These are phyloP conservation scores for Ursus arctos DNA, from an alignment of 2,113 vertebrate genomes.

Conservation along the genomic window DNA sequence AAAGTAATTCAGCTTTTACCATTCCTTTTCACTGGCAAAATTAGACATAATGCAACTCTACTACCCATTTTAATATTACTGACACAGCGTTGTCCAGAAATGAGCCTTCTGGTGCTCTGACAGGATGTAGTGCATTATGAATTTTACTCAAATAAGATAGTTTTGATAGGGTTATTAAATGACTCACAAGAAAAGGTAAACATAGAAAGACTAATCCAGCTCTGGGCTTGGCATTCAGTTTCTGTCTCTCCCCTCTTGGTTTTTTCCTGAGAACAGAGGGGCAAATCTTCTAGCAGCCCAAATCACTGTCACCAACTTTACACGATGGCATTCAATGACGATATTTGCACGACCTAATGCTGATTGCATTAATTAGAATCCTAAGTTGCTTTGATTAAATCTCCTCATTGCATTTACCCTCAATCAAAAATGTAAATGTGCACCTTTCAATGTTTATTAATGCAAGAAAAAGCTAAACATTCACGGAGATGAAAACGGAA, in stretches of 20 bases:
- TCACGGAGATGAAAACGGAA: slow-evolving; percentile 81
- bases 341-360: slow-evolving; percentile 90
- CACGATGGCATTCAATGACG: slow-evolving; percentile 93
- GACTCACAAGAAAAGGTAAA: slow-evolving; percentile 42
- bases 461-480: slow-evolving; percentile 83
- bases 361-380: slow-evolving; percentile 91
- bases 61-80: slow-evolving; percentile 31
- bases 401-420: slow-evolving; percentile 88
- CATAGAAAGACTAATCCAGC: slow-evolving; percentile 5
- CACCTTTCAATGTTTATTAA: slow-evolving; percentile 86
- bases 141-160: slow-evolving; percentile 52
- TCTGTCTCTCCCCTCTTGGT: slow-evolving; percentile 75
- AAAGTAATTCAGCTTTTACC: slow-evolving; percentile 46
- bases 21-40: slow-evolving; percentile 37
- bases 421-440: slow-evolving; percentile 89
- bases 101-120: neutral
- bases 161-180: slow-evolving; percentile 5
- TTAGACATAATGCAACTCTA: slow-evolving; percentile 15
- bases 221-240: slow-evolving; percentile 66
- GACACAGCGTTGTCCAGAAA: slow-evolving; percentile 30
- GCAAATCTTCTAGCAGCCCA: slow-evolving; percentile 72
- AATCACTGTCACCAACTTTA: slow-evolving; percentile 88
- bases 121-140: neutral
- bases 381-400: slow-evolving; percentile 90
- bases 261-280: slow-evolving; percentile 48